These are phyloP conservation scores for Nephrotoma guestfalica DNA, from an alignment of 2,888 invertebrate genomes.

Conservation along the genomic window DNA sequence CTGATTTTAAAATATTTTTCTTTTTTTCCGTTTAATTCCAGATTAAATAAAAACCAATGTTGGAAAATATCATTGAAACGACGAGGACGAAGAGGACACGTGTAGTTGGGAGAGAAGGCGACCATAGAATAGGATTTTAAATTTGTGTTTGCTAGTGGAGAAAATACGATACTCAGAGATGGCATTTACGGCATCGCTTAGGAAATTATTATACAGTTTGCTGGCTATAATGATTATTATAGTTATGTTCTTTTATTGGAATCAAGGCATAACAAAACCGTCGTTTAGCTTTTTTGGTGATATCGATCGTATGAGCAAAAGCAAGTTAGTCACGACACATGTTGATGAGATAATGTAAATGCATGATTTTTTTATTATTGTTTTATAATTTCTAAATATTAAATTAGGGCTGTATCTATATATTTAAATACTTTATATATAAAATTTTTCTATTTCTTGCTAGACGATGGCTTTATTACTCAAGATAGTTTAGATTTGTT, in stretches of 20 bases:
- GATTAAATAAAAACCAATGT: not conserved
- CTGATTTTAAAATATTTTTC: not conserved
- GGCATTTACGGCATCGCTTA: constrained; percentile 34
- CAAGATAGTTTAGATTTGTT: not conserved
- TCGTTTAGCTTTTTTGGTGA: constrained; percentile 4
- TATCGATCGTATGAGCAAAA: constrained; percentile 19
- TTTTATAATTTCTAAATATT: not conserved
- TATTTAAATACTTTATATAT: not conserved
- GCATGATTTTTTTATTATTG: constrained; percentile 6
- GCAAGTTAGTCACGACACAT: constrained; percentile 11
- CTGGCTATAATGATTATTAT: constrained; percentile 40
- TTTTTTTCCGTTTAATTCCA: not conserved
- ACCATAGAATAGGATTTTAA: not conserved
- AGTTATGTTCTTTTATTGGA: constrained; percentile 44
- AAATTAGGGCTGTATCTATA: not conserved
- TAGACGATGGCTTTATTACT: not conserved
- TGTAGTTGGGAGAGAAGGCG: not conserved
- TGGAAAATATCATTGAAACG: not conserved
- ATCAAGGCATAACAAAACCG: constrained; percentile 16
- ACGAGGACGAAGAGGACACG: not conserved
- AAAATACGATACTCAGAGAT: constrained; percentile 19
- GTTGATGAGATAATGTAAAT: constrained; percentile 4
- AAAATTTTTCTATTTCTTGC: not conserved
- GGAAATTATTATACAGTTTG: constrained; percentile 39
- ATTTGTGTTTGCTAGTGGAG: not conserved